Conservation (phyloP, 2,888 invertebrate genomes). For the Phyto melanocephala region DNA sequence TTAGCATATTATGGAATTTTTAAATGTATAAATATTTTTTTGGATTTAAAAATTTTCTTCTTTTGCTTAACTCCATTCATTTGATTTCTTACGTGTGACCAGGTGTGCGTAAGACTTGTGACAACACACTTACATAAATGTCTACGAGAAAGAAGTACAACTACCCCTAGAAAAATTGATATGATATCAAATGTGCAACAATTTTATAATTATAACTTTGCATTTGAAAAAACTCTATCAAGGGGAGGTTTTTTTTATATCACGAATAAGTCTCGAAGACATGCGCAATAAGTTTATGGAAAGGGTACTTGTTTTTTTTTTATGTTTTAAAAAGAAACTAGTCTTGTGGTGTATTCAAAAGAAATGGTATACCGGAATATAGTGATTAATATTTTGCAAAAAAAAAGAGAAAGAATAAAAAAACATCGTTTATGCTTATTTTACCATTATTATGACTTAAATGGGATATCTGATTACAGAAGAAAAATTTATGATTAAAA, state of each 20-base stretch:
- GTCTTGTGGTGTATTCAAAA: background rate
- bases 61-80: constrained; percentile 16
- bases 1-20: constrained; percentile 51
- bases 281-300: constrained; percentile 58
- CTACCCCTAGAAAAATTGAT: constrained; percentile 44
- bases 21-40: background rate
- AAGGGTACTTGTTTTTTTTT: background rate
- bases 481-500: too few species aligned
- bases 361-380: background rate
- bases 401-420: too few species aligned
- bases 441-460: constrained; percentile 40
- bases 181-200: constrained; percentile 60
- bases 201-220: constrained; percentile 61
- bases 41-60: constrained; percentile 4
- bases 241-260: constrained; percentile 13
- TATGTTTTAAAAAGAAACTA: background rate
- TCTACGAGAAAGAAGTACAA: background rate
- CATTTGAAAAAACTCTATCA: constrained; percentile 26
- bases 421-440: constrained; percentile 33
- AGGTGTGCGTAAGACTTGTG: constrained; percentile 75
- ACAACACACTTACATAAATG: constrained; percentile 68
- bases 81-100: constrained; percentile 70
- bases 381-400: constrained; percentile 39
- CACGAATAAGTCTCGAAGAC: constrained; percentile 27
- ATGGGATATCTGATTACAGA: constrained; percentile 28